Evolutionary conservation across 2,888 invertebrate species (phyloP), one percentile per base, ranked within the genome.

Genomic region (Pandemis corylana): DNA sequence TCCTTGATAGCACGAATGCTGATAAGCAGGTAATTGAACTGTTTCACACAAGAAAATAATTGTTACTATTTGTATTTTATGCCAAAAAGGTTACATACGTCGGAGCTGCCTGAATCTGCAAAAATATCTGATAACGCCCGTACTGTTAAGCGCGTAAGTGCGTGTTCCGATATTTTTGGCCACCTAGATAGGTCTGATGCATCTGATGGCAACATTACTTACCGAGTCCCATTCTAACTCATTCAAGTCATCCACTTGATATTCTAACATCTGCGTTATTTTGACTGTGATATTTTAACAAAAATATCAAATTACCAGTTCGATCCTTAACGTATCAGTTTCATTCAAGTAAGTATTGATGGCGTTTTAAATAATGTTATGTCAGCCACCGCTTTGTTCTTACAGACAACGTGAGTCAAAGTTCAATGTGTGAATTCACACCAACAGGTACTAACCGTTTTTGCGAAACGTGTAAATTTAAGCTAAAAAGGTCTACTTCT

Each of bases 401-500:
- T 36, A 65, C 46, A 65, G n/a, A 9, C 13, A 65, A 49, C 13
- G 59, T 10, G 36, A n/a, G 59, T 20, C 9, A 10, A 64, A 44
- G 46, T 64, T 44, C 46, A 46, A 13, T 46, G 49, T 49, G 28
- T 28, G 59, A 28, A 59, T 59, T 12, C 10, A 28, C 28, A 59
- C 59, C 28, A 59, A 59, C 59, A 59, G 28, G 44, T 73, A 56
- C 72, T 73, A 73, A 68, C 41, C 46, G 46, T 64, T 68, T 68
- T 68, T 13, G 64, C 68, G 7, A 46, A 46, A 9, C 42, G 13
- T 63, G 63, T 73, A 63, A 73, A 68, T 68, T 7, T 20, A 44
- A 36, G 56, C 68, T 68, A 68, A 68, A 36, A 46, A 64, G 46
- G 36, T 46, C 65, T 49, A 41, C 46, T 64, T 12, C 49, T 12